These are phyloP conservation scores for Otolemur garnettii DNA, from an alignment of 2,113 vertebrate genomes.

Conservation along the genomic window DNA sequence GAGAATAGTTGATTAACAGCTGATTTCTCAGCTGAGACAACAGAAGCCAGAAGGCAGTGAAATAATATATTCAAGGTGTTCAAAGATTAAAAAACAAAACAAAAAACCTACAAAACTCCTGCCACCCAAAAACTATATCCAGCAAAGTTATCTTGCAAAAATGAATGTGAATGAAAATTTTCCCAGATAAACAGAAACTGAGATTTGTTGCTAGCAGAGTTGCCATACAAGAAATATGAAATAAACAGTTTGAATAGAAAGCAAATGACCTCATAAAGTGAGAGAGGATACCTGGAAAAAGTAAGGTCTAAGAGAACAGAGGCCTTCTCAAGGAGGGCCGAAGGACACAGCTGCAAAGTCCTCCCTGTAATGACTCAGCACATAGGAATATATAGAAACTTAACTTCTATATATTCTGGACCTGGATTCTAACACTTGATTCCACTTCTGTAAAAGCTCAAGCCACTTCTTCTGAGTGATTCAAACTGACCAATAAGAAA, in stretches of 20 bases:
- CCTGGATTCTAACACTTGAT: too few relatives aligned
- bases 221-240: background rate
- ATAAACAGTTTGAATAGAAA: background rate
- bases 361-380: too few relatives aligned
- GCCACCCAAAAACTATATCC: background rate
- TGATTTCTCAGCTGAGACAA: background rate
- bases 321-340: too few relatives aligned
- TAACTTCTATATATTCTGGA: too few relatives aligned
- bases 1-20: background rate
- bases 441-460: too few relatives aligned
- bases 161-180: background rate
- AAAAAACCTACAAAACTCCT: background rate
- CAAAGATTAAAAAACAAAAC: background rate
- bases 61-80: background rate
- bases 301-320: too few relatives aligned
- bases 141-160: background rate
- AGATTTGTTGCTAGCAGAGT: background rate
- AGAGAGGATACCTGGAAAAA: too few relatives aligned
- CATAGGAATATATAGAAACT: too few relatives aligned
- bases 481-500: too few relatives aligned
- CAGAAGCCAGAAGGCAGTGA: background rate
- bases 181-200: background rate
- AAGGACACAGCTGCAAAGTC: too few relatives aligned
- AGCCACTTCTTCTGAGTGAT: too few relatives aligned
- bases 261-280: background rate